These are phyloP conservation scores for Alexandromys oeconomus DNA, from an alignment of 2,797 vertebrate species.

Conservation along the genomic window DNA sequence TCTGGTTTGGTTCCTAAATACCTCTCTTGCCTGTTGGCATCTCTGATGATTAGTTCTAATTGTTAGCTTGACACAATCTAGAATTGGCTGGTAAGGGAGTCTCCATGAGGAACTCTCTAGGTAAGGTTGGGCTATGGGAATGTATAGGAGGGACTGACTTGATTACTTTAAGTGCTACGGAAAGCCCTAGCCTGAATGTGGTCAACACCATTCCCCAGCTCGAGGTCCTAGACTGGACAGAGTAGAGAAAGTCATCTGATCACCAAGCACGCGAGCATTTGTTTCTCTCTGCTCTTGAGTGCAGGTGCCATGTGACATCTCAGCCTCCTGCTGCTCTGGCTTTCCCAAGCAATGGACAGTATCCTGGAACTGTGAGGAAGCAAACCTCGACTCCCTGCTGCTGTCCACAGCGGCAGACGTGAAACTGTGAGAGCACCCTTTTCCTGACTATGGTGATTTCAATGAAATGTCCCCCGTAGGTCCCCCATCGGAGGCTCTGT, in stretches of 20 bases:
- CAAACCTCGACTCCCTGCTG: background rate
- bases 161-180: background rate
- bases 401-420: background rate
- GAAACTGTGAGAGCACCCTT: background rate
- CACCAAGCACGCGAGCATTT: background rate
- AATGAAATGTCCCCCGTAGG: background rate
- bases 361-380: background rate
- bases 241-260: background rate
- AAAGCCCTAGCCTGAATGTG: background rate
- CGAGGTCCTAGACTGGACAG: background rate
- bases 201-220: background rate
- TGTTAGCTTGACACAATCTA: background rate
- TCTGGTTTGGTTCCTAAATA: background rate
- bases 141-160: background rate
- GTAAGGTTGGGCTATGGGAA: background rate
- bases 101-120: background rate
- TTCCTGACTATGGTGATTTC: background rate
- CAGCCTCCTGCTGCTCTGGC: background rate
- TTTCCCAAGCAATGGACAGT: background rate
- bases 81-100: background rate
- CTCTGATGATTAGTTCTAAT: background rate
- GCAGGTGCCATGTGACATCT: background rate
- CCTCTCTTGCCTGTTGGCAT: background rate
- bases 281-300: background rate
- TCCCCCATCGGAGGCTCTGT: background rate